These are phyloP conservation scores for Beroe ovata DNA, from an alignment of 37 sponge, comb jelly and placozoan genomes.

Conservation along the genomic window DNA sequence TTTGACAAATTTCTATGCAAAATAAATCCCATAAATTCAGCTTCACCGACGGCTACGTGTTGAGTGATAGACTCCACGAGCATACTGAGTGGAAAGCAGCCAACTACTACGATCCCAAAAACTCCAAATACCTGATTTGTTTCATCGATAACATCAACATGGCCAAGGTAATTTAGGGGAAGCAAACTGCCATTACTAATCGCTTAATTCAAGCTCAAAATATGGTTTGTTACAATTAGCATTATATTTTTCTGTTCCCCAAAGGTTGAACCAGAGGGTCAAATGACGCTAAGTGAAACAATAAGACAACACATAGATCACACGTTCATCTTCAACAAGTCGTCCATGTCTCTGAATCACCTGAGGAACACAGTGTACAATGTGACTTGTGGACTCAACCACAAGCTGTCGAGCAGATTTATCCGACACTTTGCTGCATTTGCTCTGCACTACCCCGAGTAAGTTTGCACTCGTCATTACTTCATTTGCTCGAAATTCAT, in stretches of 20 bases:
- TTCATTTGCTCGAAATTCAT: no score
- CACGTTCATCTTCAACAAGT: constrained; percentile 40
- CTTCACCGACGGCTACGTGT: constrained; percentile 56
- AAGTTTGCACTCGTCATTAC: background rate
- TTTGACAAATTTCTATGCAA: no score
- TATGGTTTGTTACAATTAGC: no score
- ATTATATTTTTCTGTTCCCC: background rate
- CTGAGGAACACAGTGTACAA: constrained; percentile 62
- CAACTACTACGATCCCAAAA: constrained; percentile 62
- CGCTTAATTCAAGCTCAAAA: no score
- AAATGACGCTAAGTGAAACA: constrained; percentile 45
- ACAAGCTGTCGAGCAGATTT: constrained; percentile 55
- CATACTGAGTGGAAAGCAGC: constrained; percentile 61
- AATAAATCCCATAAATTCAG: no score
- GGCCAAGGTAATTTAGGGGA: constrained; percentile 68
- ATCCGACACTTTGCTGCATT: constrained; percentile 40
- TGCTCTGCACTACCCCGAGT: constrained; percentile 59
- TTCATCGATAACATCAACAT: constrained; percentile 64
- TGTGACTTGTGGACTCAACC: constrained; percentile 53
- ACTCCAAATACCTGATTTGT: constrained; percentile 52
- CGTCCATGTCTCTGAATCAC: constrained; percentile 42
- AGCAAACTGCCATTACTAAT: no score
- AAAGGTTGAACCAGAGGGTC: constrained; percentile 31
- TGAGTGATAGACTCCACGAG: constrained; percentile 54
- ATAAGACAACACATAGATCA: constrained; percentile 61